A percentile compares a stretch with the other conserved stretches of the same genome.
Evolutionary conservation across 92 coral and sea anemone genomes (phyloP).

Genomic region (Zoanthus solanderi): DNA sequence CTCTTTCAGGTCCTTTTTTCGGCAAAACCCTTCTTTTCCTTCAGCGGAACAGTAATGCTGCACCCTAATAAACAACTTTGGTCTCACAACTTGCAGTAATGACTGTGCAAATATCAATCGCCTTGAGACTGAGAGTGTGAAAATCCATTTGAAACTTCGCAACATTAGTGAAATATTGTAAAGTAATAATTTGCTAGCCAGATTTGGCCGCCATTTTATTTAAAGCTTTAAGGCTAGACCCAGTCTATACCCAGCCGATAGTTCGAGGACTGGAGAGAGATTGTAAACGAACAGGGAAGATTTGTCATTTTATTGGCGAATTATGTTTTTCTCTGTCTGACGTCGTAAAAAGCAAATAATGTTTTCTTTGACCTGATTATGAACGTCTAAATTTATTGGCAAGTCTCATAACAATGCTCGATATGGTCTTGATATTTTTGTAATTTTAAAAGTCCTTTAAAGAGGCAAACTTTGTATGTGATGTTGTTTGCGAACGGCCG

Average conservation of each 20-base stretch:
- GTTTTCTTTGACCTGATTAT: not conserved
- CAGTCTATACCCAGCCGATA: constrained; percentile 13
- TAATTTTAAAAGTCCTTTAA: not conserved
- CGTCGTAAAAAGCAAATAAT: not conserved
- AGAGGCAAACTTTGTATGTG: not conserved
- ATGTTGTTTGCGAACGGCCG: not conserved
- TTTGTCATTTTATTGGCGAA: not conserved
- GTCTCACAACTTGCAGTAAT: not conserved
- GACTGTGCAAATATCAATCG: not conserved
- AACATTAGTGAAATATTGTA: not conserved
- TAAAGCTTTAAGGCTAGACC: not conserved
- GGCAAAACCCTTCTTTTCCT: not conserved
- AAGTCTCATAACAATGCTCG: no score
- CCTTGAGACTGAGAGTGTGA: not conserved
- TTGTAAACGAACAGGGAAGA: not conserved
- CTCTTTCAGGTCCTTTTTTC: constrained; percentile 19
- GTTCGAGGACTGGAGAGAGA: constrained; percentile 17
- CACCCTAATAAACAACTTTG: not conserved
- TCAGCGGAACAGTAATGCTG: not conserved
- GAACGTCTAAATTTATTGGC: not conserved
- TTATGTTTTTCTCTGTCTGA: not conserved
- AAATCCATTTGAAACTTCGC: not conserved
- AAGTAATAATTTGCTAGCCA: not conserved
- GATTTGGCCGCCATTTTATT: not conserved
- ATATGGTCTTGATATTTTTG: not conserved